Conservation (phyloP, 2,797 vertebrate genomes). For the Macropodus opercularis region DNA sequence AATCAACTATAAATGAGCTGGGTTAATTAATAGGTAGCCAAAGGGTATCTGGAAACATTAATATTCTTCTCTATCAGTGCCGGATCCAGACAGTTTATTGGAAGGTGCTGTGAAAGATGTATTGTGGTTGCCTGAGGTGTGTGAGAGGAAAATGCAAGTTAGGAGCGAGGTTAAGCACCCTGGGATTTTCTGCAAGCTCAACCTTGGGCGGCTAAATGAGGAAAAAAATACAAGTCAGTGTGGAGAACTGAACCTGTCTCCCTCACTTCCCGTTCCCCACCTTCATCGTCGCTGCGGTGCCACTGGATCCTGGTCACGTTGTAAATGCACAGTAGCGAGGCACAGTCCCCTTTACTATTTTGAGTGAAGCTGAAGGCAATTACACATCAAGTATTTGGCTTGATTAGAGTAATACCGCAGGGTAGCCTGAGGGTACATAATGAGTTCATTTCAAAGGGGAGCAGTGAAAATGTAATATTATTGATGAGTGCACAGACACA, state of each 20-base stretch:
- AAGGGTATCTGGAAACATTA: constrained; percentile 57
- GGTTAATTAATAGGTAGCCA: constrained; percentile 62
- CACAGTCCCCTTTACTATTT: constrained; percentile 37
- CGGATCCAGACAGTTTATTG: constrained; percentile 37
- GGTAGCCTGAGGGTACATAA: constrained; percentile 55
- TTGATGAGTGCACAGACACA: constrained; percentile 28
- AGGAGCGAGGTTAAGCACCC: constrained; percentile 37
- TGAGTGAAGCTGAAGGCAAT: constrained; percentile 58
- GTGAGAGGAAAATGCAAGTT: constrained; percentile 16
- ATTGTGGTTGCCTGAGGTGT: constrained; percentile 30
- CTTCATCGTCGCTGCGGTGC: constrained; percentile 25
- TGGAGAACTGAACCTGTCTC: constrained; percentile 14
- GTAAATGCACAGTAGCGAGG: constrained; percentile 29
- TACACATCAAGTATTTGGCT: constrained; percentile 64
- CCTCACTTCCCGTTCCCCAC: not conserved
- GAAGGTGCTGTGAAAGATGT: constrained; percentile 49
- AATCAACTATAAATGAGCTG: constrained; percentile 61
- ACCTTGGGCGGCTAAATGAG: constrained; percentile 67
- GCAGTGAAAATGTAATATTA: constrained; percentile 34
- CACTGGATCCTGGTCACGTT: constrained; percentile 20
- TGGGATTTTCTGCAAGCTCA: constrained; percentile 56
- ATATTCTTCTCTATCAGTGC: constrained; percentile 46
- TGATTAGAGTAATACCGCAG: constrained; percentile 66
- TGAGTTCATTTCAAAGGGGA: constrained; percentile 55
- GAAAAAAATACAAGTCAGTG: constrained; percentile 47